These are phyloP conservation scores for Himalopsyche phryganea DNA, from an alignment of 1,140 invertebrate species.

Conservation along the genomic window DNA sequence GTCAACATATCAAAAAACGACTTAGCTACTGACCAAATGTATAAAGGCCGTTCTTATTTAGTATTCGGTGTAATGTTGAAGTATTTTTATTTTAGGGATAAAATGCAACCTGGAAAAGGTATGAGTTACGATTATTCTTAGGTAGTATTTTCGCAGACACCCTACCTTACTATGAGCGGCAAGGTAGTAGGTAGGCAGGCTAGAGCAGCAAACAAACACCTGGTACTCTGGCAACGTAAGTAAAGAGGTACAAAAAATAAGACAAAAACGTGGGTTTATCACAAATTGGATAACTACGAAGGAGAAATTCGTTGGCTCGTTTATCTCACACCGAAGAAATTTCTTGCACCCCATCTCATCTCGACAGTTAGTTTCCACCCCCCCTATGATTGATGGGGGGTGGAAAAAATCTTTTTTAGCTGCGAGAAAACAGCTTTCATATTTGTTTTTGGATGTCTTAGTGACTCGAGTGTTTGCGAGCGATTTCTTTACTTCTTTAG, in stretches of 20 bases:
- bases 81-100: too few relatives aligned
- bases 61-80: too few relatives aligned
- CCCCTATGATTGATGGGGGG: slow-evolving; percentile 27
- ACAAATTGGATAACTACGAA: slow-evolving; percentile 30
- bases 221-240: slow-evolving; percentile 14
- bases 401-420: slow-evolving; percentile 17
- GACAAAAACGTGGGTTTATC: slow-evolving; percentile 33
- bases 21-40: too few relatives aligned
- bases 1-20: too few relatives aligned
- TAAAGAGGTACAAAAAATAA: slow-evolving; percentile 28
- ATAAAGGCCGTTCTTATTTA: too few relatives aligned
- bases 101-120: too few relatives aligned
- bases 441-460: slow-evolving; percentile 22
- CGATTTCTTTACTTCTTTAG: background rate
- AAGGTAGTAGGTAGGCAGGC: background rate
- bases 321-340: too few relatives aligned
- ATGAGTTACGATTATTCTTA: too few relatives aligned
- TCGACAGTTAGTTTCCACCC: too few relatives aligned
- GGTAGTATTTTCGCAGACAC: too few relatives aligned
- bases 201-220: slow-evolving; percentile 26
- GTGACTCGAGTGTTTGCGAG: background rate
- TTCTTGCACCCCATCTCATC: too few relatives aligned
- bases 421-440: slow-evolving; percentile 25
- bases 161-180: background rate
- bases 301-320: background rate